Base-by-base conservation (phyloP, 2,113 vertebrate genomes). In the Apistogramma diplotaenia region DNA sequence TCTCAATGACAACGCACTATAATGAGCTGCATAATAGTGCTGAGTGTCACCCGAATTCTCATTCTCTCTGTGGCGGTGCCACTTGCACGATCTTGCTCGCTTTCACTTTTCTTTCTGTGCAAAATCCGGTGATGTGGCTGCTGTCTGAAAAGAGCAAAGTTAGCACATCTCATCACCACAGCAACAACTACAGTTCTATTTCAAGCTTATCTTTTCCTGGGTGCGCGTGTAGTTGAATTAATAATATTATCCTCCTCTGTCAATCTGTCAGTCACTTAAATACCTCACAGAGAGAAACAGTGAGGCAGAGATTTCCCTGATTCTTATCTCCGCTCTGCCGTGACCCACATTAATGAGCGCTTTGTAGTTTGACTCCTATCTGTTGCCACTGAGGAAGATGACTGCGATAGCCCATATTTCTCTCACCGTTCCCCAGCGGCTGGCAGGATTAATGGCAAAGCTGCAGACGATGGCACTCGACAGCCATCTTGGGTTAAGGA, bases 131-230 rank as follows among this genome's bases (percentile, higher is more conserved):
- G 35, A 77, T 76, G 84, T 51, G 37, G 77, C 78, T 85, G 79
- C 83, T 79, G 72, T 84, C 87, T 79, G 83, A 81, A 85, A 89
- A 88, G 84, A 85, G 59, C 65, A 29, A 84, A 55, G 61, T 62
- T 65, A 79, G 78, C 80, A 80, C 71, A 81, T 85, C 81, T 82
- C 83, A 87, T 89, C 87, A 60, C 87, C 87, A 75, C 89, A 84
- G 82, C 91, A 93, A 89, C 85, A 89, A 87, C 89, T 88, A 82
- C n/a, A 15, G 10, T 80, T 91, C 83, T 85, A 89, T 94, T 90
- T 93, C 86, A 83, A 78, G 78, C 84, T 79, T 84, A 81, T 92
- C 89, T 79, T 72, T 56, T 75, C 55, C 74, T 54, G 54, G 5
- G 18, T 62, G 61, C 67, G 35, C 58, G 31, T 76, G 70, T 71